Evolutionary conservation across 2,888 invertebrate genomes (phyloP), one percentile per base, ranked within the genome.

Genomic region (Scelioninae gen. 1): DNA sequence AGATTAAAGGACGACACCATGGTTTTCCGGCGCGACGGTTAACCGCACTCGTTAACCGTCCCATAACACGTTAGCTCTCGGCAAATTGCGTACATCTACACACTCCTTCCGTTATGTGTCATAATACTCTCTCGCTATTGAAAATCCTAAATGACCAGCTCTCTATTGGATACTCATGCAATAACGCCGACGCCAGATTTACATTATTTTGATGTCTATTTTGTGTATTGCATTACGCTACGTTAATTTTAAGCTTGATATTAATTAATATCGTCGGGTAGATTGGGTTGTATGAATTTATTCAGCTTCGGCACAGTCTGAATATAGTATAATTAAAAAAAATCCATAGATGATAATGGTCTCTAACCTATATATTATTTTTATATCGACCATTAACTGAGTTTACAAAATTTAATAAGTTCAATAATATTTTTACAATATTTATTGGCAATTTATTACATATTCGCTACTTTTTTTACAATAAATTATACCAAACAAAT

Each of bases 31-130:
- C 89, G 87, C 86, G 85, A 85, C 87, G 92, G 92, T 92, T 90
- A 92, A 91, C 92, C 92, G 88, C 92, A 89, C 92, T 92, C 92
- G 91, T 92, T 92, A 92, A 92, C 91, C 91, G 91, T 87, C 88
- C 90, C 91, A 88, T 90, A 91, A 91, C 91, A 89, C 90, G 89
- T 88, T 89, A 87, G 86, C 87, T 85, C 88, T 79, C 82, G 87
- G 85, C 87, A 84, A 86, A 86, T 84, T 87, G 85, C 84, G 84
- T 84, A 82, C 82, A 83, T 77, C 77, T 82, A 78, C 76, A 80
- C 75, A 65, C 74, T 81, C 56, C 82, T 82, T 72, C 77, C 83
- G 75, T 75, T 80, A 71, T 55, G 53, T 66, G 82, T 82, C 82
- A 84, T 85, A 84, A 84, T 84, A 78, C 68, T 58, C 66, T 23